Evolutionary conservation across 2,888 invertebrate species (phyloP), one percentile per base, ranked within the genome.

Genomic region (Epiblema foenella): DNA sequence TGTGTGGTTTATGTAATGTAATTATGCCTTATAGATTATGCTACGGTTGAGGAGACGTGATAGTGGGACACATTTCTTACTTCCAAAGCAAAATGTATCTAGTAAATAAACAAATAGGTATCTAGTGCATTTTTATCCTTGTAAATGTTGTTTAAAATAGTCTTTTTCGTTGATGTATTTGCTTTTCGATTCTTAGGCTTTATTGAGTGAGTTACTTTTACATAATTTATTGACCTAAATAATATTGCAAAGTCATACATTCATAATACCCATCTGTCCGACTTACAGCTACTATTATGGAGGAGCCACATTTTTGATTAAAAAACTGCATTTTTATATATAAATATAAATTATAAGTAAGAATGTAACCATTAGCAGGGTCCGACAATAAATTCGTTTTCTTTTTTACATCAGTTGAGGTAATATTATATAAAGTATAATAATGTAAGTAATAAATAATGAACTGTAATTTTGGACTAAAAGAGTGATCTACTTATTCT

Each of bases 371-470:
- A 33, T 66, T 58, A 72, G 39, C 60, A 63, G 65, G 60, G 52
- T 66, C 56, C 52, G 62, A 62, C 29, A 71, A 57, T 67, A 71
- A 66, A 71, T 51, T 71, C 56, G 56, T 49, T 67, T 67, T 62
- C 24, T 51, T 60, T 56, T 12, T 56, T 12, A 68, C 51, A 63
- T 63, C 60, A 39, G 18, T 68, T 72, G 72, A 68, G 68, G 68
- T 68, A 72, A 51, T 63, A 66, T 58, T 51, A 75, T 72, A 75
- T 68, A 76, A 72, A 73, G 72, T 69, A 75, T 75, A 70, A 68
- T 83, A n/a, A n/a, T n/a, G n/a, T n/a, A n/a, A n/a, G n/a, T n/a
- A 90, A 91, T 91, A 90, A 91, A 88, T 91, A 87, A 89, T 80
- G 83, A 81, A 87, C 89, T 89, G 89, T 78, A 85, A 88, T 87